phyloP scores from a whole-genome alignment of 2,888 invertebrate species.

The Axea sp. region DNA sequence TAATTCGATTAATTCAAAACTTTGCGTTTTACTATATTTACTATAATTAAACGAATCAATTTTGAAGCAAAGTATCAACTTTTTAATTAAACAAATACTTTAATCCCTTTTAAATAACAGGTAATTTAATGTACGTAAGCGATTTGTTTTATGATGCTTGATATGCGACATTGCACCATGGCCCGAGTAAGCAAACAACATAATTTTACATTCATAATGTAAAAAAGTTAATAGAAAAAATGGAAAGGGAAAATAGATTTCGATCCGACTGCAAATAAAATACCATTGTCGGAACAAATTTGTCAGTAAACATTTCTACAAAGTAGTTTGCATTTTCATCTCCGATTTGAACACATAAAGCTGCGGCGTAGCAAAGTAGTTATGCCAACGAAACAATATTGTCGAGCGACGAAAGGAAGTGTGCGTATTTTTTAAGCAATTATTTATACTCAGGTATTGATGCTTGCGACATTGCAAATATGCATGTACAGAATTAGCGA shows the following conservation, averaged over 20 bases:
- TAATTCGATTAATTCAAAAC: too few species aligned
- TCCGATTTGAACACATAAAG: conserved; percentile 41
- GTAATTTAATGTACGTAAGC: too few species aligned
- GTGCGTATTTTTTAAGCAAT: conserved; percentile 60
- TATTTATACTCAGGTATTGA: conserved; percentile 11
- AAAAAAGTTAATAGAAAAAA: too few species aligned
- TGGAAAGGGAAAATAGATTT: conserved; percentile 1
- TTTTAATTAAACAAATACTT: too few species aligned
- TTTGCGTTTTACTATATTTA: too few species aligned
- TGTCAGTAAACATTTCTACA: conserved; percentile 51
- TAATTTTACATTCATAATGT: too few species aligned
- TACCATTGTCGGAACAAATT: conserved; percentile 40
- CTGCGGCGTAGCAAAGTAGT: conserved; percentile 32
- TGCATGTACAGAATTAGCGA: neutral
- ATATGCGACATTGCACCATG: too few species aligned
- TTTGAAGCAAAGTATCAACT: too few species aligned
- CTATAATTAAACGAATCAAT: too few species aligned
- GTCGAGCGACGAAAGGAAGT: conserved; percentile 30
- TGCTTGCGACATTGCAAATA: conserved; percentile 9
- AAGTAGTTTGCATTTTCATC: conserved; percentile 54
- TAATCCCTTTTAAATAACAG: too few species aligned
- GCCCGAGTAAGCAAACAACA: too few species aligned
- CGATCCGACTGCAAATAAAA: conserved; percentile 22
- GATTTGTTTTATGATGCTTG: too few species aligned
- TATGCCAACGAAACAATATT: conserved; percentile 52